A percentile compares a stretch with the other conserved stretches of the same genome.
Conservation (phyloP, 2,113 vertebrate genomes). For the Cyanoliseus patagonus region DNA sequence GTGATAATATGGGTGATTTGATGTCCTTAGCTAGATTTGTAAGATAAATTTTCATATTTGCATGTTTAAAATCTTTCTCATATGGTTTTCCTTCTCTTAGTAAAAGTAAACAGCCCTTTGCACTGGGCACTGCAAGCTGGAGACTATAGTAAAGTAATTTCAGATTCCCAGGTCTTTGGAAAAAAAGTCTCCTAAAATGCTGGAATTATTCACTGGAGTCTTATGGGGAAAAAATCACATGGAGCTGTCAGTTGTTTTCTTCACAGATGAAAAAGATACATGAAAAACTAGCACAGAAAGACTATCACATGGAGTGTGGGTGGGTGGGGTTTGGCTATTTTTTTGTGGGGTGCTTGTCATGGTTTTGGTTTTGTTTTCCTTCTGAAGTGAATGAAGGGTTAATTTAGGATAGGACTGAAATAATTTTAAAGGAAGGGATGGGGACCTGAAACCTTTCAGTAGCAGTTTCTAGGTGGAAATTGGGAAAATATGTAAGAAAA, state of each 20-base stretch:
- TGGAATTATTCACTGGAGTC: neutral
- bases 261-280: neutral
- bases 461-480: neutral
- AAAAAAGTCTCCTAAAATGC: neutral
- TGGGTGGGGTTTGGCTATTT: neutral
- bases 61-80: neutral
- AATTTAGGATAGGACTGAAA: neutral
- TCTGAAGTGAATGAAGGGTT: neutral
- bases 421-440: neutral
- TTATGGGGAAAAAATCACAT: neutral
- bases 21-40: neutral
- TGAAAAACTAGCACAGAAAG: neutral
- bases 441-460: neutral
- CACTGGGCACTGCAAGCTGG: neutral
- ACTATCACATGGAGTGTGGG: accelerated
- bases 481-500: neutral
- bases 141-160: neutral
- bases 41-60: neutral
- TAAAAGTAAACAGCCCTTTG: neutral
- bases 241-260: neutral
- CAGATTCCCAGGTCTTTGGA: neutral
- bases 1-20: neutral
- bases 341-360: neutral
- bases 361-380: neutral
- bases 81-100: neutral